Percentiles rank a stretch among this genome's conserved stretches.
Evolutionary conservation across 2,888 invertebrate genomes (phyloP).

Genomic region (Ferdinandea cuprea): DNA sequence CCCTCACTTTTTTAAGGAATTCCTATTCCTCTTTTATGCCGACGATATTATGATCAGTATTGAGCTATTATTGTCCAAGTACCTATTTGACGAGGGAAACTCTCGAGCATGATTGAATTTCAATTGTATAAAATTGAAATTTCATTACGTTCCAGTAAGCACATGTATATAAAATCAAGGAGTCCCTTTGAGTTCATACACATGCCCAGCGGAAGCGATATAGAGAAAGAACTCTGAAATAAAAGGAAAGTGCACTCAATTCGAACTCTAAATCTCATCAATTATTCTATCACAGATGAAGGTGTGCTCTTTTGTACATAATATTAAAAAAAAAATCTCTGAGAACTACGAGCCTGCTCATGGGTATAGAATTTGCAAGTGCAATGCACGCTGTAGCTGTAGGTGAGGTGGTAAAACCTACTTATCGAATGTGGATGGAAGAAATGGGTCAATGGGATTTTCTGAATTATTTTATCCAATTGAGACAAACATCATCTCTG

Average conservation of each 20-base stretch:
- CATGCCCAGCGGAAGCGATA: constrained; percentile 2
- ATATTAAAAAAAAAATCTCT: constrained; percentile 42
- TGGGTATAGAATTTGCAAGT: constrained; percentile 27
- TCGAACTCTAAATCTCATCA: constrained; percentile 64
- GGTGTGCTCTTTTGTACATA: constrained; percentile 37
- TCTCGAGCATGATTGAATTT: constrained; percentile 66
- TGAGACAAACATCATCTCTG: constrained; percentile 38
- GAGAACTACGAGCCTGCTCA: not conserved
- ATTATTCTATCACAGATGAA: constrained; percentile 72
- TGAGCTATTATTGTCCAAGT: constrained; percentile 38
- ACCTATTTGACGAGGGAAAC: constrained; percentile 66
- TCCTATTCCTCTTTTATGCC: too few species aligned
- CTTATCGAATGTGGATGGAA: constrained; percentile 24
- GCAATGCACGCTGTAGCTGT: constrained; percentile 32
- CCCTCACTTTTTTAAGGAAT: too few species aligned
- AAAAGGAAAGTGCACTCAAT: constrained; percentile 63
- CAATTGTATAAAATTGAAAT: constrained; percentile 66
- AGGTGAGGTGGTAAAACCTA: not conserved
- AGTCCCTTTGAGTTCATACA: constrained; percentile 60
- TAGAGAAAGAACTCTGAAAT: constrained; percentile 38
- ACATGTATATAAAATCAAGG: constrained; percentile 58
- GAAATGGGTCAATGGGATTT: constrained; percentile 50
- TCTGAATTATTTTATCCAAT: constrained; percentile 51
- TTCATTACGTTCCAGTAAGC: constrained; percentile 49
- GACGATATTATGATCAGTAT: not conserved